Base-by-base conservation (phyloP, 2,888 invertebrate genomes). In the Andrena chrysosceles region DNA sequence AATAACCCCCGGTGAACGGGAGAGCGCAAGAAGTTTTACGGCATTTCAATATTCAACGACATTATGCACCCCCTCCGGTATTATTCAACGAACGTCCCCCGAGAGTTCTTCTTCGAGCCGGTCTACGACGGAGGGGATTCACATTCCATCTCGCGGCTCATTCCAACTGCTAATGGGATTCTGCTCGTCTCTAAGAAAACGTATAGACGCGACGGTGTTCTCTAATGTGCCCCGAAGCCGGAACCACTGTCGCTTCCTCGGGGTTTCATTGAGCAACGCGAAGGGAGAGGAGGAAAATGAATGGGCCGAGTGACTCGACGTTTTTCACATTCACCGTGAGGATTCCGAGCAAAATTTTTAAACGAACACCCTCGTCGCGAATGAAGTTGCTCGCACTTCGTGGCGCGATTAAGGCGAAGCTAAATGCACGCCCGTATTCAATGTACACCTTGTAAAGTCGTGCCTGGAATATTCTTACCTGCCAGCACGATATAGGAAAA, bases 1-100 rank as follows among this genome's bases (percentile, higher is more conserved):
- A 48, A 72, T 64, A 56, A 71, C 10, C n/a, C 6, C 3, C 8
- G 3, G 10, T 23, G 31, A 23, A 2, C 16, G 23, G 56, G 20
- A 26, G 33, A 48, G 23, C 7, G 35, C 52, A 62, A 71, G 64
- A 79, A 79, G 42, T 80, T 79, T 75, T 56, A 69, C 54, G 13
- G 60, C 59, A 69, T 79, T 83, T 75, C 77, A 74, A 85, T 82
- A 83, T 83, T 68, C 63, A 74, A 54, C 71, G 56, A 20, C 62
- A 70, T 85, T 72, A 66, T 52, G 31, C 35, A 3, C 29, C 10
- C 16, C 13, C 67, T 42, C 52, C 16, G 13, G 52, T 26, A 71
- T 66, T 68, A 62, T 54, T 33, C 52, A 26, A 20, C 20, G 23
- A 59, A n/a, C 4, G 20, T 62, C 42, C 16, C 49, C 5, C 2